These are phyloP conservation scores for Chionodraco myersi DNA, from an alignment of 2,113 vertebrate genomes.

Conservation along the genomic window DNA sequence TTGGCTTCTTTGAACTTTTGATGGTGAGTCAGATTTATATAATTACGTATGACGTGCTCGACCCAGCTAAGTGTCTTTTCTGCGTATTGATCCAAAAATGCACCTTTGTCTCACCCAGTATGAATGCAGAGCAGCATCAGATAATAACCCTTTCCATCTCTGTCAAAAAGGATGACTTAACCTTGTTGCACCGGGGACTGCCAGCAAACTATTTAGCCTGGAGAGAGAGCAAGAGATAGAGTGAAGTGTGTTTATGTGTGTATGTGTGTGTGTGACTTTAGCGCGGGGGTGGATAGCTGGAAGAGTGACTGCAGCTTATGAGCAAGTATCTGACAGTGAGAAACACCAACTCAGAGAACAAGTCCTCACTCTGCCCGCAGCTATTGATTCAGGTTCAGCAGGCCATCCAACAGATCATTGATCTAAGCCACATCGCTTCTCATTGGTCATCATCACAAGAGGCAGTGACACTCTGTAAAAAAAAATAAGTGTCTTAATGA, in stretches of 20 bases:
- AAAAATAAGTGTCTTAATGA: constrained; percentile 11
- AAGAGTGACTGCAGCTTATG: constrained; percentile 67
- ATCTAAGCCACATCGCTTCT: constrained; percentile 54
- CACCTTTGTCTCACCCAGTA: constrained; percentile 57
- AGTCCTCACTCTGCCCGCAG: constrained; percentile 65
- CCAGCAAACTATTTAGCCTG: constrained; percentile 68
- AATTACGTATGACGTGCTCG: constrained; percentile 30
- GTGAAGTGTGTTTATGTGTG: constrained; percentile 23
- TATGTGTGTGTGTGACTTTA: background rate
- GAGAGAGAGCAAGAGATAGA: constrained; percentile 50
- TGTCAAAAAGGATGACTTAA: constrained; percentile 77
- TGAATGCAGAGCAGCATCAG: constrained; percentile 57
- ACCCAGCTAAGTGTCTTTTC: constrained; percentile 38
- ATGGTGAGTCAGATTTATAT: constrained; percentile 38
- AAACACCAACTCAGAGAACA: constrained; percentile 73
- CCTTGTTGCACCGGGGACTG: constrained; percentile 58
- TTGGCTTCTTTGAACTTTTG: constrained; percentile 17
- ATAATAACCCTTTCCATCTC: constrained; percentile 79
- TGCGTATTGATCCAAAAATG: constrained; percentile 60
- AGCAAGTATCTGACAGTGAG: constrained; percentile 71
- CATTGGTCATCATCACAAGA: constrained; percentile 59
- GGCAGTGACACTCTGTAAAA: constrained; percentile 37
- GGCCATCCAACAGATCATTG: constrained; percentile 69
- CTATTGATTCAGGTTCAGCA: constrained; percentile 77
- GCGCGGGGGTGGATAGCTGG: constrained; percentile 44